These are phyloP conservation scores for Caradrina clavipalpis DNA, from an alignment of 2,888 invertebrate species.

Conservation along the genomic window DNA sequence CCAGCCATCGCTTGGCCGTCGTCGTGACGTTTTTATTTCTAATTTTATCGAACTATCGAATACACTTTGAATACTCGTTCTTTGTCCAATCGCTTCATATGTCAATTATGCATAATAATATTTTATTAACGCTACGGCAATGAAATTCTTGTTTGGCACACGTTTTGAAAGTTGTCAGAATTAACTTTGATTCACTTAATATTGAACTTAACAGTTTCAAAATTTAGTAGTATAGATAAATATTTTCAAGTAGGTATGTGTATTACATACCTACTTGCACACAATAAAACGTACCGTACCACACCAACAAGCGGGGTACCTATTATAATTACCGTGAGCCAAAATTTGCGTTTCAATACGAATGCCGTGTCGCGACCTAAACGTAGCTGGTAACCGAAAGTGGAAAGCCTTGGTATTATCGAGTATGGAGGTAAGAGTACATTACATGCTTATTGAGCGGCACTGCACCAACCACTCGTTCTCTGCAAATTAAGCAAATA, in stretches of 20 bases:
- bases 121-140: slow-evolving; percentile 47
- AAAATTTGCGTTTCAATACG: slow-evolving; percentile 73
- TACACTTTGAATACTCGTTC: slow-evolving; percentile 31
- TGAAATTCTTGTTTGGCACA: slow-evolving; percentile 50
- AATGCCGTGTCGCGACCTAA: slow-evolving; percentile 72
- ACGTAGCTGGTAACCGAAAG: slow-evolving; percentile 81
- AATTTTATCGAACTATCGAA: slow-evolving; percentile 42
- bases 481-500: slow-evolving; percentile 77
- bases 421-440: slow-evolving; percentile 77
- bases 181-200: slow-evolving; percentile 33
- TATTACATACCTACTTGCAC: background rate
- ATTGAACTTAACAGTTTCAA: slow-evolving; percentile 28
- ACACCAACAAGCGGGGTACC: slow-evolving; percentile 37
- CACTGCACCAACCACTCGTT: slow-evolving; percentile 70
- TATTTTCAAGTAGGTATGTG: slow-evolving; percentile 11
- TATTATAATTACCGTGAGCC: slow-evolving; percentile 59
- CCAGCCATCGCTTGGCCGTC: slow-evolving; percentile 64
- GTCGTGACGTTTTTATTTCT: slow-evolving; percentile 66
- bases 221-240: slow-evolving; percentile 13
- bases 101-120: slow-evolving; percentile 31
- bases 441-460: slow-evolving; percentile 79
- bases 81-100: slow-evolving; percentile 18
- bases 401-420: slow-evolving; percentile 89
- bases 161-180: slow-evolving; percentile 60
- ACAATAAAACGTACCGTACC: slow-evolving; percentile 32